Conservation (phyloP, 2,888 invertebrate genomes). For the Dynastes maya region DNA sequence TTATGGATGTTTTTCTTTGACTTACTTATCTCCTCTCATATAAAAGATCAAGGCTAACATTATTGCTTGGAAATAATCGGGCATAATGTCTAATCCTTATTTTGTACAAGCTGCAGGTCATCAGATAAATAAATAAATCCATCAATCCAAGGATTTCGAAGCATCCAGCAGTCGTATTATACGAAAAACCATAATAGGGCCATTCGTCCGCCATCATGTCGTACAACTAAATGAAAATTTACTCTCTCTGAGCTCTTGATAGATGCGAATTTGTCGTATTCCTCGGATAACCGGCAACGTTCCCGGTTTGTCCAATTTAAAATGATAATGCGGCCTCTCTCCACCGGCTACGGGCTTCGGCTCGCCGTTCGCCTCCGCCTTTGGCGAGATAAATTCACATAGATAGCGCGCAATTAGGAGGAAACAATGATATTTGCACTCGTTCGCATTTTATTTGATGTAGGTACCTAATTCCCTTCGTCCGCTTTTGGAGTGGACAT, state of each 20-base stretch:
- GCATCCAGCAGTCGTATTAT: no score
- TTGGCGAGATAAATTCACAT: slow-evolving; percentile 34
- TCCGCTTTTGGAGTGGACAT: slow-evolving; percentile 40
- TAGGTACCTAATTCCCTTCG: slow-evolving; percentile 14
- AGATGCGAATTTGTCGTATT: slow-evolving; percentile 34
- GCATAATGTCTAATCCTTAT: no score
- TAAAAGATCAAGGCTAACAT: no score
- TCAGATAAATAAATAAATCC: no score
- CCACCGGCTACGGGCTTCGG: no score
- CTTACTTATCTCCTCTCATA: no score
- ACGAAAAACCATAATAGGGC: slow-evolving; percentile 17
- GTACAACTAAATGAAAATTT: slow-evolving; percentile 40
- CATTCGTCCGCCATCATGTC: slow-evolving; percentile 7
- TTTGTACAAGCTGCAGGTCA: no score
- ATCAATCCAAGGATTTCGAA: no score
- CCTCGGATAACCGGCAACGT: neutral
- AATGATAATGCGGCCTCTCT: slow-evolving; percentile 15
- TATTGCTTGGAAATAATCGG: no score
- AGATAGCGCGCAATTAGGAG: slow-evolving; percentile 43
- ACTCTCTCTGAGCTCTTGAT: slow-evolving; percentile 15
- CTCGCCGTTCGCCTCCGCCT: slow-evolving; percentile 4
- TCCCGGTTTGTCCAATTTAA: slow-evolving; percentile 14
- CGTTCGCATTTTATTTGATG: slow-evolving; percentile 46
- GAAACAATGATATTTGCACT: slow-evolving; percentile 49
- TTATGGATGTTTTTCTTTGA: no score